phyloP scores from a whole-genome alignment of 2,113 vertebrate species.

The Micronycteris hirsuta region DNA sequence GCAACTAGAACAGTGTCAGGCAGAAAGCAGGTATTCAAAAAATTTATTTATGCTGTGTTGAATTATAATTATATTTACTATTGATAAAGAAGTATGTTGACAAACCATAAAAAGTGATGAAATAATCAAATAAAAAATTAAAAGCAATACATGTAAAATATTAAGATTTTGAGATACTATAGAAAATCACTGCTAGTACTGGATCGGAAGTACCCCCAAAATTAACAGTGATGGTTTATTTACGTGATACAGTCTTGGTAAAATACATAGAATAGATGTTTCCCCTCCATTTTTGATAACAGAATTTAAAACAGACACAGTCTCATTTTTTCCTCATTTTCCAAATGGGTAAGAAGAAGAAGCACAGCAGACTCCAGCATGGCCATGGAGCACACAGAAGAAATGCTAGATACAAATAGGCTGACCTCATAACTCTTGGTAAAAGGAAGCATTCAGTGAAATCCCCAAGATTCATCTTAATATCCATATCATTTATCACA shows the following conservation, averaged over 20 bases:
- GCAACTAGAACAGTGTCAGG: neutral
- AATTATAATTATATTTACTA: neutral
- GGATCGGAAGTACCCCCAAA: neutral
- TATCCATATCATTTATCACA: neutral
- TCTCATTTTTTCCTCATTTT: constrained; percentile 44
- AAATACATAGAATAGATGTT: neutral
- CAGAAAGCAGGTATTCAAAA: neutral
- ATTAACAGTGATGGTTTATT: constrained; percentile 28
- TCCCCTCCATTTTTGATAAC: constrained; percentile 32
- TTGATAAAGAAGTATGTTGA: neutral
- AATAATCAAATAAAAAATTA: neutral
- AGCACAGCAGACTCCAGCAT: neutral
- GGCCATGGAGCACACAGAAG: neutral
- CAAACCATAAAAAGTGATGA: neutral
- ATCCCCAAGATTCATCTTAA: neutral
- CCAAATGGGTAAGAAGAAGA: constrained; percentile 30
- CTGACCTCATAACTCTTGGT: constrained; percentile 1
- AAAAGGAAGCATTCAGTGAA: neutral
- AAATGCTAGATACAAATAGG: neutral
- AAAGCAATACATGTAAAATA: neutral
- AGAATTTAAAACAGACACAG: constrained; percentile 16
- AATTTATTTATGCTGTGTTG: neutral
- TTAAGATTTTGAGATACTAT: neutral
- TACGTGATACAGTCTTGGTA: constrained; percentile 23
- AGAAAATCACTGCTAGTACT: neutral